Percentiles rank a stretch among this genome's conserved stretches.
Evolutionary conservation across 1,140 invertebrate species (phyloP).

Genomic region (Papilio xuthus): DNA sequence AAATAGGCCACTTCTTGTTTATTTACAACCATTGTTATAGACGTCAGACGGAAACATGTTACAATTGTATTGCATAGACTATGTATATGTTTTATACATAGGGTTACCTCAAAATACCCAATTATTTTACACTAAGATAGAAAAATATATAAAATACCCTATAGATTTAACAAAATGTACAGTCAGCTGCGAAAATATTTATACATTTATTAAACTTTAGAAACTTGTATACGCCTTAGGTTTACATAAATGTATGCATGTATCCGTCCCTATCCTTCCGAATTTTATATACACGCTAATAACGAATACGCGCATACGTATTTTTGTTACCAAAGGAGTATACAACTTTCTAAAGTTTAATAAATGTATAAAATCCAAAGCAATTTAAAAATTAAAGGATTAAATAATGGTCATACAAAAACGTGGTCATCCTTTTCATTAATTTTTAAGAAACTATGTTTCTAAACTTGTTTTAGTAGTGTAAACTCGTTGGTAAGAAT

Average conservation of each 20-base stretch:
- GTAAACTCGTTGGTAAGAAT: neutral
- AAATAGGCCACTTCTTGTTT: slow-evolving; percentile 25
- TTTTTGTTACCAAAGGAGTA: too few species aligned
- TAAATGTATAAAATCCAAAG: neutral
- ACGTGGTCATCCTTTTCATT: neutral
- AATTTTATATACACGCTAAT: too few species aligned
- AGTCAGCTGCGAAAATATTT: too few species aligned
- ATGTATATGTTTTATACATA: slow-evolving; percentile 6
- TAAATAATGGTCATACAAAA: neutral
- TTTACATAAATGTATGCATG: too few species aligned
- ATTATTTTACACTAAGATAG: neutral
- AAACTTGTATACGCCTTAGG: too few species aligned
- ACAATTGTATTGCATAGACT: neutral
- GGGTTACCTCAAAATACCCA: neutral
- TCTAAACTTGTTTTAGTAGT: neutral
- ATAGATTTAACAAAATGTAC: too few species aligned
- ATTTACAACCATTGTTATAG: slow-evolving; percentile 31
- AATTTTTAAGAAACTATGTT: neutral
- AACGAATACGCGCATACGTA: too few species aligned
- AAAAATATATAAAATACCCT: neutral
- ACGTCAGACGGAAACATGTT: slow-evolving; percentile 7
- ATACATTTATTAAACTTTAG: too few species aligned
- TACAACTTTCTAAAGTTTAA: too few species aligned
- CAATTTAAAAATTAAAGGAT: neutral
- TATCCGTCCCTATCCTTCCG: too few species aligned